Conservation (phyloP, 2,888 invertebrate species). For the Taenaris catops region DNA sequence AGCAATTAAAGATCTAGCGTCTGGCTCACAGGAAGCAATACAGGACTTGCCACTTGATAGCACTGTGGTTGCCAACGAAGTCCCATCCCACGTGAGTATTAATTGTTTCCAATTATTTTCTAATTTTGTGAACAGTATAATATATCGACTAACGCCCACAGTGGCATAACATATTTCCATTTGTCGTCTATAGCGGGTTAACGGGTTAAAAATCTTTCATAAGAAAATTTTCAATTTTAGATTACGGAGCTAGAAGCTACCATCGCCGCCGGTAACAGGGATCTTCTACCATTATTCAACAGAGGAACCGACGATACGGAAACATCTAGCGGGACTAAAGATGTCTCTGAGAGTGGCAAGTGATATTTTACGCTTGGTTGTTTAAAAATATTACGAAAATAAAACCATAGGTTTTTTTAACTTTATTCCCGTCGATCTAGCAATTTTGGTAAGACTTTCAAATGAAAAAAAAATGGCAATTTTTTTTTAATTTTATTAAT, state of each 20-base stretch:
- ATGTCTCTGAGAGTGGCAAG: slow-evolving; percentile 57
- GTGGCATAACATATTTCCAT: no score
- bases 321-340: slow-evolving; percentile 41
- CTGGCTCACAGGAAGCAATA: slow-evolving; percentile 48
- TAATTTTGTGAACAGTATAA: slow-evolving; percentile 1
- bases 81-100: slow-evolving; percentile 61
- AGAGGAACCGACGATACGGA: slow-evolving; percentile 44
- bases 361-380: not conserved
- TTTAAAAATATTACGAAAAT: no score
- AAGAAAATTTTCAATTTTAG: slow-evolving; percentile 30
- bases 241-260: slow-evolving; percentile 67
- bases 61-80: slow-evolving; percentile 37
- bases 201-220: no score
- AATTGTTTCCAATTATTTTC: not conserved
- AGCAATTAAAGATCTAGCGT: slow-evolving; percentile 54
- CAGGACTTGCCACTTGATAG: slow-evolving; percentile 62
- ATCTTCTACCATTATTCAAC: slow-evolving; percentile 82
- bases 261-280: slow-evolving; percentile 83
- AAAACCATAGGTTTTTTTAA: no score
- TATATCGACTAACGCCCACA: no score
- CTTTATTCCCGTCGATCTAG: no score
- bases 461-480: no score
- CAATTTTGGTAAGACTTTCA: no score
- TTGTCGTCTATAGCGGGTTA: no score
- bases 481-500: no score